Conservation (phyloP, 2,888 invertebrate species). For the Cenopis cana region DNA sequence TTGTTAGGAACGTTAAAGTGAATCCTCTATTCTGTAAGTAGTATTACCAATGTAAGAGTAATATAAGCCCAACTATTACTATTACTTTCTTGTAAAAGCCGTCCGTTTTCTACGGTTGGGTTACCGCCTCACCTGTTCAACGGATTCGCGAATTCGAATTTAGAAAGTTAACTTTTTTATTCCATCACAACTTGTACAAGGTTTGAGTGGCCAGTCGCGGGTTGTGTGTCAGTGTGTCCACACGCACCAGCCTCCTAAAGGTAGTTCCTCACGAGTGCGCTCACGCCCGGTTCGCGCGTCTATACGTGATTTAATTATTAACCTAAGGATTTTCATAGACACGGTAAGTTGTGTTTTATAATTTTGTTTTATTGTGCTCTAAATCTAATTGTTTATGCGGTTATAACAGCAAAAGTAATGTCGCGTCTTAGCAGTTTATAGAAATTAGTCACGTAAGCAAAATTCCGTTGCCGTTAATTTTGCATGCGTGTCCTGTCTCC, state of each 20-base stretch:
- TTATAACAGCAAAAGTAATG: conserved; percentile 1
- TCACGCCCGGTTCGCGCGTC: conserved; percentile 48
- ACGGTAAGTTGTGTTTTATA: conserved; percentile 25
- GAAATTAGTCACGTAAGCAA: conserved; percentile 32
- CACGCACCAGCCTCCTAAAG: conserved; percentile 57
- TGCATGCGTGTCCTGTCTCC: conserved; percentile 6
- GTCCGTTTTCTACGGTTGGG: conserved; percentile 33
- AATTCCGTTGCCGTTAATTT: conserved; percentile 28
- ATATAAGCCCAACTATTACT: conserved; percentile 12
- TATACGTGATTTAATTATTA: conserved; percentile 25
- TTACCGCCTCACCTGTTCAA: conserved; percentile 56
- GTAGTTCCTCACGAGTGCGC: conserved; percentile 44
- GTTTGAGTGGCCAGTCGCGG: conserved; percentile 70
- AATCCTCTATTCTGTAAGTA: background rate
- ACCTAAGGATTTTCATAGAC: conserved; percentile 36
- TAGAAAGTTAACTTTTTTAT: conserved; percentile 81
- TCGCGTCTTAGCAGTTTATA: conserved; percentile 3
- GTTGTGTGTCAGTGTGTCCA: conserved; percentile 65
- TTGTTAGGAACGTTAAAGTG: background rate
- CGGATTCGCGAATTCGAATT: conserved; percentile 73
- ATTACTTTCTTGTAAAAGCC: conserved; percentile 37
- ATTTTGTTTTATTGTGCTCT: background rate
- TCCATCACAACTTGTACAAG: conserved; percentile 69
- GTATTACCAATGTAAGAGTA: no score
- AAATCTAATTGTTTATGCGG: background rate